Base-by-base conservation (phyloP, 37 sponge, comb jelly and placozoan species). In the Ephydatia muelleri region DNA sequence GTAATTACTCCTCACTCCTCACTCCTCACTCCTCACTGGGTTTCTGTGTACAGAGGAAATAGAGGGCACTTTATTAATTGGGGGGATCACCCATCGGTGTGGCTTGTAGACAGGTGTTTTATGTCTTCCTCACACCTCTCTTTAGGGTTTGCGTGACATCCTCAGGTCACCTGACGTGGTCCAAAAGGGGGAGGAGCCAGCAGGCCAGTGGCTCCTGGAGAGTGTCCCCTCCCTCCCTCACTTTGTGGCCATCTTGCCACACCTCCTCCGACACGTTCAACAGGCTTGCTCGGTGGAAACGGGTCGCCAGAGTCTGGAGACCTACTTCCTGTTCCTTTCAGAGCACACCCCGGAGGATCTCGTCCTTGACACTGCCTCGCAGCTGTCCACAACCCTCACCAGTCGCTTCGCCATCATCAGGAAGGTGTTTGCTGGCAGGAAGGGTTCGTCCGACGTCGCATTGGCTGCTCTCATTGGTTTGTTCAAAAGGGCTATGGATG, bases 271-370 rank as follows among this genome's bases (percentile, higher is more conserved):
- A 34, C 74, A 79, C 67, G 34, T 91, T 2, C 49, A 81, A 40
- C 69, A 76, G 43, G 90, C 90, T 28, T 90, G 85, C 30, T 70
- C 75, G 23, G 71, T 85, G 64, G 90, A 90, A 38, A 84, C 85
- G 23, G 75, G 80, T 3, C 77, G 79, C 19, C 43, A 67, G 16
- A 64, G 48, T 29, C 70, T 90, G 4, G 70, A 75, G 49, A 22
- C 36, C 34, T 90, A 76, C 65, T 38, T 90, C 21, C 65, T 82
- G 8, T 90, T 90, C 71, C 40, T 90, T 43, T 77, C 90, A 33
- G 78, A 73, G n/a, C 33, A 90, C 78, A 29, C 74, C 33, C 80
- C 85, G 34, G 69, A 80, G 3, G 90, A 90, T 12, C 75, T 68
- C 27, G 33, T 80, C 16, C 77, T 73, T 65, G 83, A 88, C 38